Evolutionary conservation across 1,140 invertebrate species (phyloP), one percentile per base, ranked within the genome.

Genomic region (Trypoxylus dichotomus): DNA sequence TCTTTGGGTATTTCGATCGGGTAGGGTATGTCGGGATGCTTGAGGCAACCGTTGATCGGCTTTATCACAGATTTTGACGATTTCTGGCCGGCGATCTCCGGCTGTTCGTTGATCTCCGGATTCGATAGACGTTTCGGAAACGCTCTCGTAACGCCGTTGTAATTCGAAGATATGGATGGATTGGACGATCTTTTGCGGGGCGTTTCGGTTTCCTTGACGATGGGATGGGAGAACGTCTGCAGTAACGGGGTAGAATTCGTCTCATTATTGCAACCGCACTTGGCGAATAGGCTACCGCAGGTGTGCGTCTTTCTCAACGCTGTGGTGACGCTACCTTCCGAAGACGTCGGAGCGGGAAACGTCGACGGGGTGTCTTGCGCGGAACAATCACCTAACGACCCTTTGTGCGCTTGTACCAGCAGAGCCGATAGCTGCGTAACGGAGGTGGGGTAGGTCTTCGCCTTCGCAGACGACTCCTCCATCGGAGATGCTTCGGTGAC

Each of bases 261-360:
- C 27, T 82, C 80, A 79, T 83, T 77, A 77, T 80, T 79, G 75
- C 84, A 85, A 68, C 81, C 80, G 79, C 84, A 86, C 79, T 85
- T 84, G 21, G 84, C 84, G 79, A 82, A 86, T 42, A 86, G 79
- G 82, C 85, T 86, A 71, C 85, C 86, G 80, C 86, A 86, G 75
- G 83, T 85, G 82, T 86, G 85, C 7, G 82, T 80, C 24, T 82
- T 83, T 83, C 80, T 82, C 75, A 84, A 82, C 15, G 77, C 19
- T 29, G 43, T 79, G 80, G 6, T 42, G 19, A 41, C 2, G 47
- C 19, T 54, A 54, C 19, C 47, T 54, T 6, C 21, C 21, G 41
- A 68, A 42, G 42, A 29, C 19, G 15, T 77, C 76, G 27, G 47
- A 41, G 29, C 6, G 32, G 41, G 32, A 19, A 19, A 10, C 21